These are phyloP conservation scores for Drosophila mimetica DNA, from an alignment of 2,888 invertebrate species.

Conservation along the genomic window DNA sequence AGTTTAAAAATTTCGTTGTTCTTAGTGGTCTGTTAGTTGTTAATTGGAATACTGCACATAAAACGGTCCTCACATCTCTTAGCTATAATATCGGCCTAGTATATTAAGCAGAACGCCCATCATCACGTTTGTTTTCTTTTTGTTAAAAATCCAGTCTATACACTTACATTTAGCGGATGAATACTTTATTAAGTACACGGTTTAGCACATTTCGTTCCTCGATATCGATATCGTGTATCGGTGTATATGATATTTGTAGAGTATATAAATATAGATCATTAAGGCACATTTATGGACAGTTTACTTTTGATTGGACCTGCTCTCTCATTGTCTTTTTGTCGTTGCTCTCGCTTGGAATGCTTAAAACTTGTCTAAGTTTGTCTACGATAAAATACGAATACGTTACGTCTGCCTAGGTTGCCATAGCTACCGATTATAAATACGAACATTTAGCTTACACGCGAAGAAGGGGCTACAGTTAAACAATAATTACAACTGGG, in stretches of 20 bases:
- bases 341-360: constrained; percentile 62
- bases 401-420: constrained; percentile 33
- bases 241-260: constrained; percentile 44
- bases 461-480: constrained; percentile 50
- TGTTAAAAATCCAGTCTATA: constrained; percentile 72
- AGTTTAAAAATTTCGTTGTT: constrained; percentile 62
- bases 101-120: constrained; percentile 70
- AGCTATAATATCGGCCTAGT: constrained; percentile 67
- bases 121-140: constrained; percentile 61
- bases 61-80: constrained; percentile 52
- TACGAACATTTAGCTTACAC: constrained; percentile 69
- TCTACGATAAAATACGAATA: constrained; percentile 51
- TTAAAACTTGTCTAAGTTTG: constrained; percentile 69
- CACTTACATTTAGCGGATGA: constrained; percentile 58
- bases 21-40: constrained; percentile 40
- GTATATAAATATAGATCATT: constrained; percentile 58
- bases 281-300: constrained; percentile 78
- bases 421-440: constrained; percentile 58
- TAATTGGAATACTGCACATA: constrained; percentile 63
- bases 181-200: constrained; percentile 63
- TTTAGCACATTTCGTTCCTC: constrained; percentile 51
- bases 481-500: constrained; percentile 88
- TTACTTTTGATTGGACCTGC: constrained; percentile 77
- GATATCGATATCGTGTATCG: constrained; percentile 23
- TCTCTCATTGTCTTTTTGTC: constrained; percentile 68